Base-by-base conservation (phyloP, 2,888 invertebrate species). In the Coelinius sp. region DNA sequence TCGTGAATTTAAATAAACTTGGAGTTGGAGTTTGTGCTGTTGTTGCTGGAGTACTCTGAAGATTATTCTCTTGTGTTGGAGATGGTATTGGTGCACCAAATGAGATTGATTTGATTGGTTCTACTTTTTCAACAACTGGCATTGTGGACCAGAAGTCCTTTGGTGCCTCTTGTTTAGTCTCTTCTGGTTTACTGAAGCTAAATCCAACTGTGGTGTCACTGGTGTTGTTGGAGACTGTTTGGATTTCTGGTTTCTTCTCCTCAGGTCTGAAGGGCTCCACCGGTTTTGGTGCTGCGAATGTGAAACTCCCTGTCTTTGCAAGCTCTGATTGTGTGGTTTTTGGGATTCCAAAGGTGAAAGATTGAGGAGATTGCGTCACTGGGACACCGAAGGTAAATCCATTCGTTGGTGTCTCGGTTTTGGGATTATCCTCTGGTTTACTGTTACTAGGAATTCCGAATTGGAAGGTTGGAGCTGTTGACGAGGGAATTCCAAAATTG, bases 391-490 rank as follows among this genome's bases (percentile, higher is more conserved):
- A 86, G 7, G 78, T 81, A 53, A 86, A 84, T 38, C 79, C 77
- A 27, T 20, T 68, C 49, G 1, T 75, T 25, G 12, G 71, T 22
- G 73, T 71, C 14, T 73, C 73, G 10, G 75, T 46, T 22, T 78
- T 78, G 27, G 73, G 59, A 75, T 83, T 68, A 2, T 73, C 75
- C 2, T 83, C 83, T 27, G 27, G 12, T 27, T 56, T 31, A 35
- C 35, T 53, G 7, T 17, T 38, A 0, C 89, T 89, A 73, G 89
- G 89, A 52, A 90, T 86, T 3, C 90, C 91, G 81, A 91, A 90
- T 79, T 88, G 89, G 73, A 90, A 85, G 12, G 74, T 75, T 22
- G 76, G 63, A 7, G 70, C 31, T 70, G 27, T 56, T 44, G 73
- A 79, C 2, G 81, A 53, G 3, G 87, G 81, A 17, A 85, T 77